A percentile compares a stretch with the other conserved stretches of the same genome.
Evolutionary conservation across 2,797 vertebrate species (phyloP).

Genomic region (Propithecus deckenii): DNA sequence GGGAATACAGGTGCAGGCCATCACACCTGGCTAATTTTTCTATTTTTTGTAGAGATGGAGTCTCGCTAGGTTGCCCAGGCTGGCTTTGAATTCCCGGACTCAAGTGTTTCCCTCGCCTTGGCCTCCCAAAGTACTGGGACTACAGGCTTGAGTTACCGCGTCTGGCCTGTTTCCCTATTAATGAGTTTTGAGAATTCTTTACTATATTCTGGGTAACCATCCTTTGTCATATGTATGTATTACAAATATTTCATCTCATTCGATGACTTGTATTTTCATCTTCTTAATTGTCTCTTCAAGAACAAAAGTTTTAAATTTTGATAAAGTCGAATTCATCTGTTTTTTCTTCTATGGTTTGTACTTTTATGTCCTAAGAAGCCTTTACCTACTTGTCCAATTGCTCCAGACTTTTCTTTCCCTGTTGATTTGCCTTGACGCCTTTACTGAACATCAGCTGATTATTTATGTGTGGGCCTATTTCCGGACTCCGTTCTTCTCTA

Average conservation of each 20-base stretch:
- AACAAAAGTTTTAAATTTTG: not conserved
- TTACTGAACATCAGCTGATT: not conserved
- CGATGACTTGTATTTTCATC: not conserved
- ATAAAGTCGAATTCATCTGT: not conserved
- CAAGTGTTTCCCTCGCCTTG: not conserved
- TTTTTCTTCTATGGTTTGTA: not conserved
- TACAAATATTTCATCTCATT: not conserved
- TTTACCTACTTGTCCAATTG: not conserved
- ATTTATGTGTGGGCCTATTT: not conserved
- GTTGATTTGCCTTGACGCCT: not conserved
- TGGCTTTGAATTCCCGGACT: not conserved
- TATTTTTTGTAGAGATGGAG: not conserved
- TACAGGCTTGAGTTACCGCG: not conserved
- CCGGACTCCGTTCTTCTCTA: not conserved
- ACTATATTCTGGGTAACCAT: not conserved
- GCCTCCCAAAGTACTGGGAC: not conserved
- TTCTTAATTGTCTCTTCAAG: not conserved
- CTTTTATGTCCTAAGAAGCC: not conserved
- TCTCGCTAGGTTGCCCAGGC: not conserved
- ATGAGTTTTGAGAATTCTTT: not conserved
- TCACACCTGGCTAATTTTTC: not conserved
- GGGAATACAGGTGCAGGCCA: not conserved
- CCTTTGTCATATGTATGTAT: not conserved
- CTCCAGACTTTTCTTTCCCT: not conserved
- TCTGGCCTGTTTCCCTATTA: not conserved